Evolutionary conservation across 2,888 invertebrate species (phyloP).

Genomic region (Pristionchus mayeri): DNA sequence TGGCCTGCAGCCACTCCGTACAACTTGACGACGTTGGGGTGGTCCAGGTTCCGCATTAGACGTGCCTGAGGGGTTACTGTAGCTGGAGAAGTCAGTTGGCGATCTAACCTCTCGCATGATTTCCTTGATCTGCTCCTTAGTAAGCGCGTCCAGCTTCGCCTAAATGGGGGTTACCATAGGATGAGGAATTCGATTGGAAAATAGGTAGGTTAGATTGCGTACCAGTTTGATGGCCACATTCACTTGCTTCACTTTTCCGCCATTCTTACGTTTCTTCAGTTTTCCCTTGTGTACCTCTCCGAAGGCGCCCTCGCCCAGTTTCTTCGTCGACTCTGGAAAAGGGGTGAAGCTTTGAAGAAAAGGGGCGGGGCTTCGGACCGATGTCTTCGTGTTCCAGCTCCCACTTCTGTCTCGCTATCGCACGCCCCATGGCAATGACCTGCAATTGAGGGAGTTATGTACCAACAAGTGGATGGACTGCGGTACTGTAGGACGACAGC

Average conservation of each 20-base stretch:
- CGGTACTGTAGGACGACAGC: too few species aligned
- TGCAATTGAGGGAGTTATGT: not conserved
- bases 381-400: slow-evolving; percentile 47
- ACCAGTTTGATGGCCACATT: slow-evolving; percentile 56
- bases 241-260: slow-evolving; percentile 39
- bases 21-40: slow-evolving; percentile 44
- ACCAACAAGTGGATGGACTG: not conserved
- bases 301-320: slow-evolving; percentile 45
- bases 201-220: not conserved
- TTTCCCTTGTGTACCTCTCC: slow-evolving; percentile 50
- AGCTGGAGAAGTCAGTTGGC: not conserved
- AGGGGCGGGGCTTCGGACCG: not conserved
- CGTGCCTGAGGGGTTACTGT: slow-evolving; percentile 33
- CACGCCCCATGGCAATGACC: not conserved
- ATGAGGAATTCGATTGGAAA: too few species aligned
- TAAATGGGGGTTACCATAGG: not conserved
- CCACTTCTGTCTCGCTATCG: not conserved
- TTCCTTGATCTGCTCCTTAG: slow-evolving; percentile 50
- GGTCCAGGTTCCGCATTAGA: slow-evolving; percentile 40
- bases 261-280: slow-evolving; percentile 49
- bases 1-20: slow-evolving; percentile 47
- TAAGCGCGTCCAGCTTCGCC: slow-evolving; percentile 45
- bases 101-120: slow-evolving; percentile 40
- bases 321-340: slow-evolving; percentile 43
- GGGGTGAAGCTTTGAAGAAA: too few species aligned